Evolutionary conservation across 2,888 invertebrate species (phyloP), one percentile per base, ranked within the genome.

Genomic region (Parnassius glacialis): DNA sequence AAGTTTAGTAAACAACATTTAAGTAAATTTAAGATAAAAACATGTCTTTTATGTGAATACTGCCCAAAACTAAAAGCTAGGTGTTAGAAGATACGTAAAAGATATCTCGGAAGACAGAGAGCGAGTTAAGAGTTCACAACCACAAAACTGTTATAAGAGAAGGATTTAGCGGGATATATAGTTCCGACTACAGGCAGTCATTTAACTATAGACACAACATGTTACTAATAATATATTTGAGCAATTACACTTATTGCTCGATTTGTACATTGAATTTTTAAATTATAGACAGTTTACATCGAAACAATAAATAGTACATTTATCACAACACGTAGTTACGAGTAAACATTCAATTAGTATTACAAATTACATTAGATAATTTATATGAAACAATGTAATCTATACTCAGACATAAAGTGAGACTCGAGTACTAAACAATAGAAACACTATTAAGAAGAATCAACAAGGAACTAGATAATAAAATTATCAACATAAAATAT

Each of bases 11-110:
- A 72, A 75, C 75, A 73, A 74, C 75, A 73, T 76, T 34, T 77
- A 75, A 76, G 70, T 69, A 67, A 73, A 68, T 75, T 74, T 77
- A 76, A 79, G 79, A 77, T 81, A 79, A 77, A 78, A 83, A 84
- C 80, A 87, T 91, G 90, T 91, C 90, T 91, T 90, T 91, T 91
- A 75, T 70, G 80, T 87, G 85, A 90, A 89, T 89, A 87, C 82
- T 85, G 87, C 83, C 85, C 83, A 85, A 83, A 85, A 84, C 80
- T 78, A 79, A 80, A 78, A 76, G 76, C 79, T 74, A 76, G 65
- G 66, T 64, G 67, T 70, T 71, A 70, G 56, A 71, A 77, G 70
- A 76, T 75, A 71, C 74, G 76, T 74, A 76, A 69, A 70, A 77
- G 71, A 75, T 75, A 70, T 74, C 76, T 81, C 82, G 88, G 89